A percentile compares a stretch with the other conserved stretches of the same genome.
Evolutionary conservation across 2,888 invertebrate genomes (phyloP).

Genomic region (Nowickia ferox): DNA sequence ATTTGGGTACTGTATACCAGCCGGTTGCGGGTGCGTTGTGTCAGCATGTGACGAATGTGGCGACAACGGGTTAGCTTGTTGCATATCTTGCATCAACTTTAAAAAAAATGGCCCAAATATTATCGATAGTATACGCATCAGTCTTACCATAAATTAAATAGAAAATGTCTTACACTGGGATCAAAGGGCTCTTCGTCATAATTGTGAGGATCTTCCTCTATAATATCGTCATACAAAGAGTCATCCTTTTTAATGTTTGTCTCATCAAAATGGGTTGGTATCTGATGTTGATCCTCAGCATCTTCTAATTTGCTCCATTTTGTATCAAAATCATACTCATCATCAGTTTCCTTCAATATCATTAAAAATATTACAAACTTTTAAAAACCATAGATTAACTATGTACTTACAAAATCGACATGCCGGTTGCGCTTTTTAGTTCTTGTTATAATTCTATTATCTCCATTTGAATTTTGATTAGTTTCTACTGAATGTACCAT

Average conservation of each 20-base stretch:
- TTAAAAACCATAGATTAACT: neutral
- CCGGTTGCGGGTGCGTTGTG: conserved; percentile 46
- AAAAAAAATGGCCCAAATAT: neutral
- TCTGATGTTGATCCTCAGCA: conserved; percentile 51
- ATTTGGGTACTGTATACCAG: conserved; percentile 41
- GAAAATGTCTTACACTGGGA: conserved; percentile 68
- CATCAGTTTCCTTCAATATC: conserved; percentile 65
- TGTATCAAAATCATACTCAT: conserved; percentile 67
- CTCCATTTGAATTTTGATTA: conserved; percentile 37
- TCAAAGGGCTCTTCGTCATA: conserved; percentile 74
- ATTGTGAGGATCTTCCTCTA: conserved; percentile 73
- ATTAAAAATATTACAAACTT: neutral
- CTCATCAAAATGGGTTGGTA: conserved; percentile 60
- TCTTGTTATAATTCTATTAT: conserved; percentile 39
- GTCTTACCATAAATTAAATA: neutral
- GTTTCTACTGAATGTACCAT: conserved; percentile 72
- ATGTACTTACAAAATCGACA: conserved; percentile 71
- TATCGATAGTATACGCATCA: neutral
- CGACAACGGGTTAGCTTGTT: conserved; percentile 73
- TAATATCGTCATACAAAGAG: conserved; percentile 74
- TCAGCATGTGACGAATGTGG: conserved; percentile 70
- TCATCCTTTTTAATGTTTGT: conserved; percentile 73
- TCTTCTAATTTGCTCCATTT: conserved; percentile 72
- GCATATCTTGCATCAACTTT: conserved; percentile 68
- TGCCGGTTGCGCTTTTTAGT: conserved; percentile 66